phyloP scores from a whole-genome alignment of 2,113 vertebrate species.

The Nothocercus julius region DNA sequence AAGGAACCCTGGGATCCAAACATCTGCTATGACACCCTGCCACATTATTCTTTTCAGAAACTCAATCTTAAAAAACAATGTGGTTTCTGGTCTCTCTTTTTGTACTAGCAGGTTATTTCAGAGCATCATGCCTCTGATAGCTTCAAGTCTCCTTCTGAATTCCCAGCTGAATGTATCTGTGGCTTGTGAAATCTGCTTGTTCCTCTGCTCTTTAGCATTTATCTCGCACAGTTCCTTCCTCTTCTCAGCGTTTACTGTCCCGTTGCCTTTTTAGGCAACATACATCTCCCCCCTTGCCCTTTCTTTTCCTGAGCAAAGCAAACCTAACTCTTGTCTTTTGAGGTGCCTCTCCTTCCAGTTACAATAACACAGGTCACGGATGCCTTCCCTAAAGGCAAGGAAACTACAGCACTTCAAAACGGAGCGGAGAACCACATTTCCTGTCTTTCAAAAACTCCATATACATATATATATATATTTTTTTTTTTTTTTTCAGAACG shows the following conservation, averaged over 20 bases:
- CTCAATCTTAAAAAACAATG: background rate
- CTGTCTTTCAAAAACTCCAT: background rate
- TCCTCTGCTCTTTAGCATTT: background rate
- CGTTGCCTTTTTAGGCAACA: background rate
- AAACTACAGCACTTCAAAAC: background rate
- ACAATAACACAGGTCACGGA: background rate
- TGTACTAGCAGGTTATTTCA: background rate
- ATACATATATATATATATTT: background rate
- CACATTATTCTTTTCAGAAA: background rate
- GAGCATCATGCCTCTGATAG: background rate
- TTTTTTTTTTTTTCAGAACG: background rate
- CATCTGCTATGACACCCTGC: background rate
- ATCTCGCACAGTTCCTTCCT: background rate
- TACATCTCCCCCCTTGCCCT: background rate
- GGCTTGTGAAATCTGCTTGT: background rate
- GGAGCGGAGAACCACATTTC: background rate
- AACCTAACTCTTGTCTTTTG: background rate
- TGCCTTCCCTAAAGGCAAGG: background rate
- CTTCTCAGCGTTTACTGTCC: background rate
- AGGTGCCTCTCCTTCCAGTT: background rate
- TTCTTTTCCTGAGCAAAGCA: background rate
- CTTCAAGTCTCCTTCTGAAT: rapidly evolving
- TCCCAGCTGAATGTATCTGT: background rate
- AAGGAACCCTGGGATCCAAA: constrained; percentile 2
- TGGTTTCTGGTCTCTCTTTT: background rate